Conservation (phyloP, 2,113 vertebrate species). For the Laticauda laticaudata region DNA sequence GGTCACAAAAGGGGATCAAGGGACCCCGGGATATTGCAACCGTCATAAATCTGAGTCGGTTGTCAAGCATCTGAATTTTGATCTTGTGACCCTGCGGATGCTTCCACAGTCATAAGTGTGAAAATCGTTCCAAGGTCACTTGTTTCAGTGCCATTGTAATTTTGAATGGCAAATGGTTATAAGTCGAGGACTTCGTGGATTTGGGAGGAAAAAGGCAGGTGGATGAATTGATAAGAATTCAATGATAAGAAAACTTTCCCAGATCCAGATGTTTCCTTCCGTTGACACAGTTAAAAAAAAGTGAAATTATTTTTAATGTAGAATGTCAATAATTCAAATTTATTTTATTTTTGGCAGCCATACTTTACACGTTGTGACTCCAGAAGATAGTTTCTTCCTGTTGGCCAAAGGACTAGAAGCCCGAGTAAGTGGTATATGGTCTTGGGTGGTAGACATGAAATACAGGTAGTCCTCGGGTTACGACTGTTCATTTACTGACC, state of each 20-base stretch:
- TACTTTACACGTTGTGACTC: constrained; percentile 50
- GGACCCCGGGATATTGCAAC: not conserved
- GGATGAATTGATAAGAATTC: not conserved
- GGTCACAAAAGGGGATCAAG: not conserved
- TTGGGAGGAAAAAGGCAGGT: not conserved
- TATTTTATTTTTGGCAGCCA: constrained; percentile 43
- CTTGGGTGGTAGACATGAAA: too few relatives aligned
- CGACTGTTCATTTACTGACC: not conserved
- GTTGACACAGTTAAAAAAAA: too few relatives aligned
- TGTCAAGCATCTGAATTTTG: not conserved
- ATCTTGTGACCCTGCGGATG: too few relatives aligned
- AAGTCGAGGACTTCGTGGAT: not conserved
- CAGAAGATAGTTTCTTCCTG: constrained; percentile 66
- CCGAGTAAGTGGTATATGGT: constrained; percentile 49
- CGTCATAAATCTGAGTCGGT: not conserved
- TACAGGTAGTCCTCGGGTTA: not conserved
- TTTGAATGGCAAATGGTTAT: not conserved
- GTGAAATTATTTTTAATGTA: not conserved
- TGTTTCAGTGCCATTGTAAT: not conserved
- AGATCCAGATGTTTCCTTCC: not conserved
- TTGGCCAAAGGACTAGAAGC: constrained; percentile 35
- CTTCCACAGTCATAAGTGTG: too few relatives aligned
- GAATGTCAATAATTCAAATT: fast-evolving
- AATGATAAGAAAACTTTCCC: too few relatives aligned
- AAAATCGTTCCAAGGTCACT: not conserved